Evolutionary conservation across 2,797 vertebrate species (phyloP).

Genomic region (Sciurus carolinensis): DNA sequence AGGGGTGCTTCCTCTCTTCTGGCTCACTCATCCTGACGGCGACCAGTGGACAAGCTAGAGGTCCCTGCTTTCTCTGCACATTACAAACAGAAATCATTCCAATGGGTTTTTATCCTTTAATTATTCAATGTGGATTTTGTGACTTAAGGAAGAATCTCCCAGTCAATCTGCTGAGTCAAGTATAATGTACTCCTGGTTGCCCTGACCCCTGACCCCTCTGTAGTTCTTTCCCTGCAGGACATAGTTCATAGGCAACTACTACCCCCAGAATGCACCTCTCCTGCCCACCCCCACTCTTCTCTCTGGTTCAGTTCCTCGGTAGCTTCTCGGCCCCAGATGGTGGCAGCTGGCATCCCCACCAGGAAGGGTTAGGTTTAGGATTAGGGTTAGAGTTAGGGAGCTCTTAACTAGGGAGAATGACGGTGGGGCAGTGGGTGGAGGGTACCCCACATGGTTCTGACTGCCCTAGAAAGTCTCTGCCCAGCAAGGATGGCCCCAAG

Average conservation of each 20-base stretch:
- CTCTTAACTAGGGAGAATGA: background rate
- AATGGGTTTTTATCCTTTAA: background rate
- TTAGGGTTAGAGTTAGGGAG: background rate
- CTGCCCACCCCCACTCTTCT: background rate
- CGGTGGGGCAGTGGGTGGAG: accelerated
- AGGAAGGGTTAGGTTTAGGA: background rate
- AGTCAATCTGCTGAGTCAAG: background rate
- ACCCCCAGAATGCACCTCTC: slow-evolving; percentile 30
- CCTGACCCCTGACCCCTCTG: background rate
- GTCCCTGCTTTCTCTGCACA: background rate
- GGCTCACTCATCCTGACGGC: background rate
- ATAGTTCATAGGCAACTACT: background rate
- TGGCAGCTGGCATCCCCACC: background rate
- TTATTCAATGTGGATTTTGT: background rate
- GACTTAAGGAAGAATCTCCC: background rate
- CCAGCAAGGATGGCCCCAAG: too few species aligned
- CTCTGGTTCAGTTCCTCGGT: background rate
- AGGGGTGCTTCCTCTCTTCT: background rate
- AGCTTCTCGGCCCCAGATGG: background rate
- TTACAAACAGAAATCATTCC: background rate
- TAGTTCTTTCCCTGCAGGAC: background rate
- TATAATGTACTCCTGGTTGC: background rate
- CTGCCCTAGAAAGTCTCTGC: background rate
- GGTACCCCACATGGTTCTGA: too few species aligned
- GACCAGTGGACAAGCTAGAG: background rate